Percentiles rank a stretch among this genome's conserved stretches.
Evolutionary conservation across 2,113 vertebrate species (phyloP).

Genomic region (Menura novaehollandiae): DNA sequence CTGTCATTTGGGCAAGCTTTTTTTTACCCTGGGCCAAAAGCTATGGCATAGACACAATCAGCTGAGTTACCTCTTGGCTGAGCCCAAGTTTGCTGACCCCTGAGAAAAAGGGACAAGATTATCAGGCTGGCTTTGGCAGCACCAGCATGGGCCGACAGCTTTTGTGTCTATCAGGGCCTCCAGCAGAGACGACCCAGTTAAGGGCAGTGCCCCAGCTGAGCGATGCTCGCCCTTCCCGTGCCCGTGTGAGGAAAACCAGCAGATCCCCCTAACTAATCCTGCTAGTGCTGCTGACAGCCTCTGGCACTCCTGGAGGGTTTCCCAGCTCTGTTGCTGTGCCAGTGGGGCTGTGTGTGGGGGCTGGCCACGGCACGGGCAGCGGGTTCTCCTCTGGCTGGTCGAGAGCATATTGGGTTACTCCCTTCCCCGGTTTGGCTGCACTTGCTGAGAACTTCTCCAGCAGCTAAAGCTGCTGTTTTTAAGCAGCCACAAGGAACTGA

Average conservation of each 20-base stretch:
- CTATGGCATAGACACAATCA: not conserved
- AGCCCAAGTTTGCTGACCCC: not conserved
- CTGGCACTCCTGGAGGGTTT: not conserved
- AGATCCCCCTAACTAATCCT: conserved; percentile 18
- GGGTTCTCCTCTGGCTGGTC: not conserved
- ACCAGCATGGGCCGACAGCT: not conserved
- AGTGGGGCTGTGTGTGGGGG: not conserved
- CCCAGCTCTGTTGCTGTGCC: conserved; percentile 1
- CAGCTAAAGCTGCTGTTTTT: conserved; percentile 35
- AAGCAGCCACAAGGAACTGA: conserved; percentile 41
- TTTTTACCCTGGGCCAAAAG: not conserved
- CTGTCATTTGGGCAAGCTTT: not conserved
- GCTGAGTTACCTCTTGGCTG: not conserved
- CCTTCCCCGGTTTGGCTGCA: not conserved
- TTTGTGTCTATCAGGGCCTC: not conserved
- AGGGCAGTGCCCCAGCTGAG: not conserved
- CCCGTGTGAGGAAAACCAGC: not conserved
- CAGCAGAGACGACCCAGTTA: conserved; percentile 5
- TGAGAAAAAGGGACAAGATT: not conserved
- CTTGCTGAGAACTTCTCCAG: conserved; percentile 7
- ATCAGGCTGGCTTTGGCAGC: not conserved
- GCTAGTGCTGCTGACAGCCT: conserved; percentile 16
- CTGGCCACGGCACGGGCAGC: not conserved
- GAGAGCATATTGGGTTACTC: not conserved
- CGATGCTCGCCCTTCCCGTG: rapidly evolving